A percentile compares a stretch with the other conserved stretches of the same genome.
phyloP scores from a whole-genome alignment of 2,888 invertebrate genomes.

The Cephonodes hylas region DNA sequence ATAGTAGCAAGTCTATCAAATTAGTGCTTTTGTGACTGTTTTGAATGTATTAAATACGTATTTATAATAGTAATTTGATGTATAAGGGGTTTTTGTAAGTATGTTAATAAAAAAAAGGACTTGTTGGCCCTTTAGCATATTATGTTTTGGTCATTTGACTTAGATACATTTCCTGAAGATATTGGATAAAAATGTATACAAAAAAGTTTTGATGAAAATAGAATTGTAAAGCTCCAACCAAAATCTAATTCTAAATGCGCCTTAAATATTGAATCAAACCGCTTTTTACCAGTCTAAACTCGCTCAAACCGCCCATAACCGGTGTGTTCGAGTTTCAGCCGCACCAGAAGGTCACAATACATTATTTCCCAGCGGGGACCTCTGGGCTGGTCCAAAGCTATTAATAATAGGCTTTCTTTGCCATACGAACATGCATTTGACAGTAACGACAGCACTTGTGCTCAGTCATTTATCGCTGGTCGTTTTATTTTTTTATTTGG shows the following conservation, averaged over 20 bases:
- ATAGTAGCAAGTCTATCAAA: not conserved
- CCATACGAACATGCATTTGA: conserved; percentile 66
- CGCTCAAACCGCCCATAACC: conserved; percentile 14
- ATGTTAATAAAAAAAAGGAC: no score
- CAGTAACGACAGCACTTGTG: conserved; percentile 71
- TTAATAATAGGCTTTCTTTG: conserved; percentile 71
- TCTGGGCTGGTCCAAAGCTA: conserved; percentile 55
- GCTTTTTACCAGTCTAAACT: not conserved
- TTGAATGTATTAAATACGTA: no score
- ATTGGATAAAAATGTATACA: no score
- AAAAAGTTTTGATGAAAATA: not conserved
- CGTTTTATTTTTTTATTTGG: not conserved
- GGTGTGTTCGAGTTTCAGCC: conserved; percentile 34
- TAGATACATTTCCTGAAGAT: no score
- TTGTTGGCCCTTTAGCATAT: no score
- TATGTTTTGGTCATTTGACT: no score
- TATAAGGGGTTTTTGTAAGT: no score
- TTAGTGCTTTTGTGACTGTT: not conserved
- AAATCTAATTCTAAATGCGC: not conserved
- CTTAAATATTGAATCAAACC: not conserved
- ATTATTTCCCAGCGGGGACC: conserved; percentile 56
- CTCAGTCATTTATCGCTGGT: conserved; percentile 53
- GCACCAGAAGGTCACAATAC: conserved; percentile 60
- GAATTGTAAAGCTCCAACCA: no score
- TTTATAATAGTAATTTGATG: no score